Conservation (phyloP, 2,888 invertebrate genomes). For the Pristionchus mayeri region DNA sequence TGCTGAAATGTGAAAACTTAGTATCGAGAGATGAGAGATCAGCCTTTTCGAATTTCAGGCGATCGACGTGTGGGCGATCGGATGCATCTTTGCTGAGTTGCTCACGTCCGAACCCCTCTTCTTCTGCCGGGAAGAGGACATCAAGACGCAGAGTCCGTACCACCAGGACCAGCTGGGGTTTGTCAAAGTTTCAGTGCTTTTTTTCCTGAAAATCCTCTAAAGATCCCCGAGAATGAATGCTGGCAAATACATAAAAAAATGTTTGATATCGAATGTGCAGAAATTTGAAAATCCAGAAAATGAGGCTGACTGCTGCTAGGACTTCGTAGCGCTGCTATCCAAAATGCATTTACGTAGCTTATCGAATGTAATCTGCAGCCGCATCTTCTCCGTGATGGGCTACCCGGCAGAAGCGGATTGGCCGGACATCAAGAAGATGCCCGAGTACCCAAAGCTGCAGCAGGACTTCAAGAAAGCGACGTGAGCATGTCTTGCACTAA, state of each 20-base stretch:
- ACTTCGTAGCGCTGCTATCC: too few relatives aligned
- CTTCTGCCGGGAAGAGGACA: constrained; percentile 94
- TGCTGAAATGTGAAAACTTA: too few relatives aligned
- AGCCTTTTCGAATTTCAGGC: too few relatives aligned
- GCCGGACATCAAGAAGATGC: constrained; percentile 83
- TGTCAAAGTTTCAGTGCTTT: constrained; percentile 76
- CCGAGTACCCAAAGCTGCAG: constrained; percentile 93
- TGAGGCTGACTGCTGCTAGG: not conserved
- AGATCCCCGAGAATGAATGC: too few relatives aligned
- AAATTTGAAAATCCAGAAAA: not conserved
- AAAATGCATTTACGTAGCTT: too few relatives aligned
- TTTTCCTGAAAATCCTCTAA: not conserved
- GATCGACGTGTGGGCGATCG: constrained; percentile 77
- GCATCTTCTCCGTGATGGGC: constrained; percentile 98
- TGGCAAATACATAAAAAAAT: too few relatives aligned
- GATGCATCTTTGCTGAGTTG: constrained; percentile 97
- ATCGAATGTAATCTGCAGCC: constrained; percentile 77
- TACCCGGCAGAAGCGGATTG: constrained; percentile 80
- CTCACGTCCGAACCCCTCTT: constrained; percentile 98
- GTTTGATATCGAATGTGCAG: too few relatives aligned
- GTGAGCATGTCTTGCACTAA: too few relatives aligned
- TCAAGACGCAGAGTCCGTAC: constrained; percentile 98
- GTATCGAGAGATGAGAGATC: too few relatives aligned
- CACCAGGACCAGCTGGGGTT: constrained; percentile 89
- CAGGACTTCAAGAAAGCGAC: constrained; percentile 92